Conservation (phyloP, 2,888 invertebrate species). For the Yponomeuta cagnagella region DNA sequence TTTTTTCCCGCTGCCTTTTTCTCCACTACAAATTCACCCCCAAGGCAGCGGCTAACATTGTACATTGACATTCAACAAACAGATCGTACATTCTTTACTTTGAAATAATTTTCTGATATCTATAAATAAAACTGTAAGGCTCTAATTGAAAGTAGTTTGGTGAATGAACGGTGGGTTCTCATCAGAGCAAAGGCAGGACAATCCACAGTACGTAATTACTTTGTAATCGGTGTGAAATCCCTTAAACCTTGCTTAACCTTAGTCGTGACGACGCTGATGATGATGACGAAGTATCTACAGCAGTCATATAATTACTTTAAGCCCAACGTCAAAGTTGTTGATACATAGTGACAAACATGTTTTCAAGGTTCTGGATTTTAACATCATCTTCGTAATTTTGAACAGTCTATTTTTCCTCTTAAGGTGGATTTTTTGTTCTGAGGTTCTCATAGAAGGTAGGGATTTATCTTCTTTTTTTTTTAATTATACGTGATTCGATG, state of each 20-base stretch:
- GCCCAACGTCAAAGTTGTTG: conserved; percentile 20
- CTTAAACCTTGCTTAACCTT: neutral
- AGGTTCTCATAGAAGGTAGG: neutral
- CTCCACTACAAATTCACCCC: too few species aligned
- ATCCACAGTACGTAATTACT: neutral
- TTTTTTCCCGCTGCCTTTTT: too few species aligned
- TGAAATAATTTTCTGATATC: too few species aligned
- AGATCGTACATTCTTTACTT: too few species aligned
- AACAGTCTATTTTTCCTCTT: neutral
- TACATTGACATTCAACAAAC: too few species aligned
- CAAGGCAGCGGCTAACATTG: too few species aligned
- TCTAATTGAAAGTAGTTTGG: too few species aligned
- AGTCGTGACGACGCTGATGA: neutral
- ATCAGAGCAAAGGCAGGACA: too few species aligned
- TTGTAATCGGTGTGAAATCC: conserved; percentile 1
- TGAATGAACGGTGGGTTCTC: too few species aligned
- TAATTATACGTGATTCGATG: too few species aligned
- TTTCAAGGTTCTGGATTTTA: conserved; percentile 31
- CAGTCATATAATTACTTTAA: conserved; percentile 1
- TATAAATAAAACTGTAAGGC: too few species aligned
- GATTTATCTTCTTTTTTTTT: too few species aligned
- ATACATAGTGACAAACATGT: conserved; percentile 30
- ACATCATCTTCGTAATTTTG: conserved; percentile 19
- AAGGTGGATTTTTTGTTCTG: neutral
- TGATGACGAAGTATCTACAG: neutral